phyloP scores from a whole-genome alignment of 30 jellyfish, hydroid and myxozoan genomes.

The Aurelia aurita region DNA sequence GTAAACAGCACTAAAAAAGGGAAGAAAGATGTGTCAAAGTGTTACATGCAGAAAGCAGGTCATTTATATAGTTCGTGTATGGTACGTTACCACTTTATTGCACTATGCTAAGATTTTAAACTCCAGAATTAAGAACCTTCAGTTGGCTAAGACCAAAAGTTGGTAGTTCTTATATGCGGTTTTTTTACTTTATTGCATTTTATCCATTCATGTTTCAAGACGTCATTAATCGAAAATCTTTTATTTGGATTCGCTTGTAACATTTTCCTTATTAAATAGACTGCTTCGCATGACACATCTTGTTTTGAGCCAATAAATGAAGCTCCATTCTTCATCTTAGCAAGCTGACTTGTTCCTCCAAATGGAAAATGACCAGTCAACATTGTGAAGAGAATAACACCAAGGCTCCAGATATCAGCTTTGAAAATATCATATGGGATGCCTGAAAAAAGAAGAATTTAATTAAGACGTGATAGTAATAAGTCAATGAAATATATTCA shows the following conservation, averaged over 20 bases:
- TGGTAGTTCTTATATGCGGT: too few relatives aligned
- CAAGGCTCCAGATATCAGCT: constrained; percentile 86
- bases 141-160: too few relatives aligned
- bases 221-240: constrained; percentile 37
- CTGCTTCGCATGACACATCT: constrained; percentile 33
- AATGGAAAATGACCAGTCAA: constrained; percentile 66
- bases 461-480: background rate
- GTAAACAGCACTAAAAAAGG: too few relatives aligned
- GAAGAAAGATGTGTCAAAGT: too few relatives aligned
- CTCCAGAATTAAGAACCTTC: too few relatives aligned
- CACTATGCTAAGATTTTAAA: too few relatives aligned
- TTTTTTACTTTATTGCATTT: too few relatives aligned
- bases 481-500: too few relatives aligned
- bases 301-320: constrained; percentile 44
- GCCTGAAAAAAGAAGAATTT: constrained; percentile 31
- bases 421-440: constrained; percentile 67
- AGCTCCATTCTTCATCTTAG: constrained; percentile 50
- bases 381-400: constrained; percentile 66
- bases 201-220: constrained; percentile 50
- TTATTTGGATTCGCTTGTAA: constrained; percentile 22
- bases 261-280: constrained; percentile 34
- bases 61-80: too few relatives aligned
- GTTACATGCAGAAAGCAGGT: too few relatives aligned
- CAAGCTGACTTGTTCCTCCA: constrained; percentile 34
- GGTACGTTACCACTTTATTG: too few relatives aligned